phyloP scores from a whole-genome alignment of 1,140 invertebrate species.

The Habropoda laboriosa region DNA sequence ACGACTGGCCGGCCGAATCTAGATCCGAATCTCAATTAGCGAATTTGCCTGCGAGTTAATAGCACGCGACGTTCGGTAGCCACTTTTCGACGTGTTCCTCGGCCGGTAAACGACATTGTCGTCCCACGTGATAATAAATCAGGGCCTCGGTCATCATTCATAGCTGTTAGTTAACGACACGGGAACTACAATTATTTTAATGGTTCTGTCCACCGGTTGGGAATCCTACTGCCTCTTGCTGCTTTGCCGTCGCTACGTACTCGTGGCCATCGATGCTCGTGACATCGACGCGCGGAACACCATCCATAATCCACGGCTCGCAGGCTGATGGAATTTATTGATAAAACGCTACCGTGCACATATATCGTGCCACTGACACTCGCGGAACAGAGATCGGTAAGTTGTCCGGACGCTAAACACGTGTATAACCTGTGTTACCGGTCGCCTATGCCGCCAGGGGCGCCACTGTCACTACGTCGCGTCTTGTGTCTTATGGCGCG shows the following conservation, averaged over 20 bases:
- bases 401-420: not conserved
- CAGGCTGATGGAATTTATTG: conserved; percentile 32
- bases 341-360: conserved; percentile 29
- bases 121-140: conserved; percentile 37
- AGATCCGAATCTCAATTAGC: conserved; percentile 13
- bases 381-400: not conserved
- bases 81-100: conserved; percentile 7
- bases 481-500: not conserved
- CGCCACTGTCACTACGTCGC: not conserved
- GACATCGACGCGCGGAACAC: not conserved
- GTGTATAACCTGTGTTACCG: not conserved
- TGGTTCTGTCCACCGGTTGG: conserved; percentile 26
- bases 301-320: conserved; percentile 22
- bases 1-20: not conserved
- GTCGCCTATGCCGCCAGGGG: not conserved
- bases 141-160: conserved; percentile 25
- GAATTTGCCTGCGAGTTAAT: conserved; percentile 30
- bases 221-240: conserved; percentile 18
- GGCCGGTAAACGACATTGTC: conserved; percentile 28
- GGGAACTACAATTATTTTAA: conserved; percentile 51
- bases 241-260: too few relatives aligned
- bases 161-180: conserved; percentile 45
- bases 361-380: not conserved
- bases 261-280: not conserved
- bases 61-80: conserved; percentile 7